phyloP scores from a whole-genome alignment of 2,888 invertebrate species.

The Hydroisotoma schaefferi region DNA sequence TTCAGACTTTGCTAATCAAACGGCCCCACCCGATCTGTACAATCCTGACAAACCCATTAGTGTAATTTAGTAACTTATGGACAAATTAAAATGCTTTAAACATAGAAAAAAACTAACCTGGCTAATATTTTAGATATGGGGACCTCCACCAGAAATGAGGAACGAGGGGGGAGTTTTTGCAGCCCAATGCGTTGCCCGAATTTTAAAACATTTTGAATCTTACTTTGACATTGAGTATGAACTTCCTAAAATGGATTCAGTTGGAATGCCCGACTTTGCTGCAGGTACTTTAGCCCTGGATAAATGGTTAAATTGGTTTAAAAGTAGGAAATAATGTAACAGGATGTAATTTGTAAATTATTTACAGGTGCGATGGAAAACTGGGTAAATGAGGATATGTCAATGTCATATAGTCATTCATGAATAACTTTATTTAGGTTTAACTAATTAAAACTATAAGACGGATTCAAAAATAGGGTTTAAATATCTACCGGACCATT shows the following conservation, averaged over 20 bases:
- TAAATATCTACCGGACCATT: conserved; percentile 17
- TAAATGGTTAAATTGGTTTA: background rate
- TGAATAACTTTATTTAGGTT: background rate
- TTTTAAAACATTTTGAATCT: conserved; percentile 26
- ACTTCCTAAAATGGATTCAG: conserved; percentile 24
- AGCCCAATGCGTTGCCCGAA: conserved; percentile 26
- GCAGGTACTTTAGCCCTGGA: conserved; percentile 1
- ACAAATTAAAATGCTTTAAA: background rate
- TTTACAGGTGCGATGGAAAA: conserved; percentile 28
- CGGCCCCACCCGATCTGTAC: conserved; percentile 6
- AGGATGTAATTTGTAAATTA: background rate
- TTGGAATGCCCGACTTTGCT: conserved; percentile 8
- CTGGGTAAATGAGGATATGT: conserved; percentile 16
- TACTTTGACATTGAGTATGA: conserved; percentile 20
- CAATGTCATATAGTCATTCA: background rate
- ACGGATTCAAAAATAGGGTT: conserved; percentile 1
- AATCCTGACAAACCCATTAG: conserved; percentile 14
- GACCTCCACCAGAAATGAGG: conserved; percentile 3
- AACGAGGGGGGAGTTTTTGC: background rate
- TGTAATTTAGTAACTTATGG: background rate
- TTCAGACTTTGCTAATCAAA: conserved; percentile 5
- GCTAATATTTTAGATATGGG: conserved; percentile 6
- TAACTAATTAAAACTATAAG: background rate
- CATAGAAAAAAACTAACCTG: background rate
- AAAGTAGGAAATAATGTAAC: background rate